Evolutionary conservation across 2,113 vertebrate genomes (phyloP), one percentile per base, ranked within the genome.

Genomic region (Macquaria ambigua): DNA sequence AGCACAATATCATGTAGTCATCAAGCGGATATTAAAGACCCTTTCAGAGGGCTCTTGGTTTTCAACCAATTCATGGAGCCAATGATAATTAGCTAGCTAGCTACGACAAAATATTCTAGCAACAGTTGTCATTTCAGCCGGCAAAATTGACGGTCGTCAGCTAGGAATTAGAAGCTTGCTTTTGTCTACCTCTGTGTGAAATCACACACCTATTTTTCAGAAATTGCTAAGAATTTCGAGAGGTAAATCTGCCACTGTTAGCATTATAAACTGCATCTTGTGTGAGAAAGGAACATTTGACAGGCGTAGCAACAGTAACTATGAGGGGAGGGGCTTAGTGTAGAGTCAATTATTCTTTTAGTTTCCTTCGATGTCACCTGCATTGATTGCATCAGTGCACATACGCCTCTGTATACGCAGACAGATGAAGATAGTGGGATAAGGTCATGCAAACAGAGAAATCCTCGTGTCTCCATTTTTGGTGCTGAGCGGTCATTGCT

Each of bases 381-480:
- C 43, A n/a, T 25, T 66, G 15, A 66, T 53, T n/a, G 4, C 31
- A 55, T 43, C 16, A 37, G 48, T 25, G 23, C 61, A 64, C 6
- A 41, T 8, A n/a, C 1, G 34, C 74, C 39, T 39, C n/a, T 28
- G 50, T 15, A 6, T 14, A n/a, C 12, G 39, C 11, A 48, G 37
- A 23, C 11, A 43, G 20, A 43, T 39, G 25, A 66, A 43, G 55
- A 37, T 10, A 23, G 6, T 52, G 3, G 28, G 11, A 16, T 37
- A 52, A 18, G 41, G 25, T 25, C 0, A 1, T 4, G 23, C 3
- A 21, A 46, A 72, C 46, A 63, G 46, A 8, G 39, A 48, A 11
- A 46, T 50, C 48, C 12, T 58, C 16, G 9, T 55, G 69, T 34
- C 18, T 80, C 78, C 78, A 63, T 56, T 43, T 72, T 74, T 77